Evolutionary conservation across 1,140 invertebrate genomes (phyloP).

Genomic region (Schlechtendalia chinensis): DNA sequence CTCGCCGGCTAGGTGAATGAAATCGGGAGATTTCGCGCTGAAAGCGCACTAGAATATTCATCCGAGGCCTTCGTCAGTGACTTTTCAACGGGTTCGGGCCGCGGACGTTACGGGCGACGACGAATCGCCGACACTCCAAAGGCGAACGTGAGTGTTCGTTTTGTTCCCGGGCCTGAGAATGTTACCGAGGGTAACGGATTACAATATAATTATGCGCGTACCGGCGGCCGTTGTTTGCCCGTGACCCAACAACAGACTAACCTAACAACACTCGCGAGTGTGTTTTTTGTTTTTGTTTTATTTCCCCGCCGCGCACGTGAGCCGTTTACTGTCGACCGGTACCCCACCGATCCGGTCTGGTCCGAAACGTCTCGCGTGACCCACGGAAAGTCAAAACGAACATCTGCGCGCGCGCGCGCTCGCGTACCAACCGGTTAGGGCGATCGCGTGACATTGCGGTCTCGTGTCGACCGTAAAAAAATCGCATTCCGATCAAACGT

Average conservation of each 20-base stretch:
- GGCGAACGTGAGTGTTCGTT: background rate
- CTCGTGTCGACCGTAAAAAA: slow-evolving; percentile 40
- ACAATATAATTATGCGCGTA: background rate
- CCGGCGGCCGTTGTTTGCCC: slow-evolving; percentile 9
- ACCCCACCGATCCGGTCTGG: slow-evolving; percentile 35
- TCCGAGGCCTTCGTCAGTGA: slow-evolving; percentile 17
- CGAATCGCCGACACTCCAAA: too few relatives aligned
- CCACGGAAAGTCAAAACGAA: slow-evolving; percentile 39
- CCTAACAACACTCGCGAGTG: slow-evolving; percentile 13
- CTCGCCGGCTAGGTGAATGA: slow-evolving; percentile 20
- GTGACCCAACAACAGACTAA: slow-evolving; percentile 13
- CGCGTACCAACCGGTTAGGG: too few relatives aligned
- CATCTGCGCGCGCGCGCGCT: slow-evolving; percentile 42
- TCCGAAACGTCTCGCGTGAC: slow-evolving; percentile 48
- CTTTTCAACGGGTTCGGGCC: slow-evolving; percentile 1
- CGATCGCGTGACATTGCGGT: too few relatives aligned
- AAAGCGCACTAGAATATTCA: slow-evolving; percentile 36
- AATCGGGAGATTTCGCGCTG: background rate
- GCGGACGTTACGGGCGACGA: too few relatives aligned
- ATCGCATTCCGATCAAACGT: slow-evolving; percentile 21
- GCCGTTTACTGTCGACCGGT: slow-evolving; percentile 5
- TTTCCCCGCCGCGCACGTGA: slow-evolving; percentile 35
- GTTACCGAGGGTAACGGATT: background rate
- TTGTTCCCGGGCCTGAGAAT: background rate
- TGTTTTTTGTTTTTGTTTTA: too few relatives aligned